Percentiles rank a stretch among this genome's conserved stretches.
Evolutionary conservation across 2,113 vertebrate species (phyloP).

Genomic region (Hemiscyllium ocellatum): DNA sequence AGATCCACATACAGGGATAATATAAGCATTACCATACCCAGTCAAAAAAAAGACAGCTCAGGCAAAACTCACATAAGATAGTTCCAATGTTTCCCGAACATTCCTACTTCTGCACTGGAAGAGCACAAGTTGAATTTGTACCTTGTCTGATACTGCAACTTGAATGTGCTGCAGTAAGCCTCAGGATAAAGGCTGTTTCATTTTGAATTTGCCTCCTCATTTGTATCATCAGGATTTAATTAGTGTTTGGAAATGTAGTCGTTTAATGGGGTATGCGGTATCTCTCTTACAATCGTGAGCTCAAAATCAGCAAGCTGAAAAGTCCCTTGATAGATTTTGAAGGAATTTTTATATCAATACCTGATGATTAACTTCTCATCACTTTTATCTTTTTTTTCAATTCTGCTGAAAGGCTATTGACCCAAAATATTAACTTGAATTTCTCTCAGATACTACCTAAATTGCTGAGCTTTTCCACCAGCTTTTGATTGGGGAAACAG

Average conservation of each 20-base stretch:
- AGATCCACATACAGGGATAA: too few relatives aligned
- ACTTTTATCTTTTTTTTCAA: too few relatives aligned
- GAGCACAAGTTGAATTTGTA: background rate
- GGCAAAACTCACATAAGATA: too few relatives aligned
- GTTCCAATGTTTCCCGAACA: background rate
- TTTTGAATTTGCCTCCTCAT: constrained; percentile 5
- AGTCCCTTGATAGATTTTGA: background rate
- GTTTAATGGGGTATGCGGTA: background rate
- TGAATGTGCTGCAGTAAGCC: background rate
- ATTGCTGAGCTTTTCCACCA: too few relatives aligned
- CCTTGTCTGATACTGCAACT: background rate
- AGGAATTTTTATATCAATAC: background rate
- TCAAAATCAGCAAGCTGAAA: background rate
- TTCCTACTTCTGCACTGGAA: background rate
- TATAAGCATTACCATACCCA: too few relatives aligned
- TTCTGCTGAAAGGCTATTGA: too few relatives aligned
- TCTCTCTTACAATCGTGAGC: background rate
- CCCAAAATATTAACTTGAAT: too few relatives aligned
- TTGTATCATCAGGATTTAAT: background rate
- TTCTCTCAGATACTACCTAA: too few relatives aligned
- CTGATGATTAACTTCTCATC: too few relatives aligned
- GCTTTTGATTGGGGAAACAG: too few relatives aligned
- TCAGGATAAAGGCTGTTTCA: background rate
- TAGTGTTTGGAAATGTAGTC: background rate
- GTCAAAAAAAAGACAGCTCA: too few relatives aligned